Conservation (phyloP, 2,888 invertebrate genomes). For the Zaprionus obscuricornis region DNA sequence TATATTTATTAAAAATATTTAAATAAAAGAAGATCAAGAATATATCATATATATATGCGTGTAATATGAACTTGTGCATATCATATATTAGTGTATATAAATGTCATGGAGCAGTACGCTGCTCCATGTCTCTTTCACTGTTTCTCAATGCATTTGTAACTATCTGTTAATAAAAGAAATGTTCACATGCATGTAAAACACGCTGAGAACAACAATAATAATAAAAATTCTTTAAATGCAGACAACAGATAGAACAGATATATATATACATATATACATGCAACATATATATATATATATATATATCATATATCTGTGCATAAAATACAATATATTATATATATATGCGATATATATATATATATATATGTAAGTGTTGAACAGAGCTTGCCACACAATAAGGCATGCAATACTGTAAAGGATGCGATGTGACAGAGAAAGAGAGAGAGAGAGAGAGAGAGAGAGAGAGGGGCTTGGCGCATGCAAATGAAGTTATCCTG, state of each 20-base stretch:
- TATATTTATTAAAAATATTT: no score
- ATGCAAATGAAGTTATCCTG: slow-evolving; percentile 77
- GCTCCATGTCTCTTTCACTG: no score
- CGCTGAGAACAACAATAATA: slow-evolving; percentile 43
- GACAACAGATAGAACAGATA: slow-evolving; percentile 43
- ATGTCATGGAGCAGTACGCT: no score
- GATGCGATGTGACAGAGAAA: no score
- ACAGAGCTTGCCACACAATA: slow-evolving; percentile 26
- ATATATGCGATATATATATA: slow-evolving; percentile 27
- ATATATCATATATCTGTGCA: slow-evolving; percentile 19
- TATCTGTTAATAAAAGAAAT: slow-evolving; percentile 66
- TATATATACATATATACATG: slow-evolving; percentile 10
- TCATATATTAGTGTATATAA: no score
- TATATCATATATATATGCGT: no score
- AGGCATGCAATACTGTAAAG: slow-evolving; percentile 29
- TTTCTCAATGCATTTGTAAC: slow-evolving; percentile 33
- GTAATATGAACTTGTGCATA: no score
- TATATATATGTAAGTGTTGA: slow-evolving; percentile 18
- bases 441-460: no score
- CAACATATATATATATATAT: slow-evolving; percentile 14
- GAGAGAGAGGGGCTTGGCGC: no score
- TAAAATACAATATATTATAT: no score
- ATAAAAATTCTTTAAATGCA: slow-evolving; percentile 60
- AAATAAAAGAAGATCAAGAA: no score
- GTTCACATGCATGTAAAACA: slow-evolving; percentile 50